These are phyloP conservation scores for Steromphala cineraria DNA, from an alignment of 2,888 invertebrate species.

Conservation along the genomic window DNA sequence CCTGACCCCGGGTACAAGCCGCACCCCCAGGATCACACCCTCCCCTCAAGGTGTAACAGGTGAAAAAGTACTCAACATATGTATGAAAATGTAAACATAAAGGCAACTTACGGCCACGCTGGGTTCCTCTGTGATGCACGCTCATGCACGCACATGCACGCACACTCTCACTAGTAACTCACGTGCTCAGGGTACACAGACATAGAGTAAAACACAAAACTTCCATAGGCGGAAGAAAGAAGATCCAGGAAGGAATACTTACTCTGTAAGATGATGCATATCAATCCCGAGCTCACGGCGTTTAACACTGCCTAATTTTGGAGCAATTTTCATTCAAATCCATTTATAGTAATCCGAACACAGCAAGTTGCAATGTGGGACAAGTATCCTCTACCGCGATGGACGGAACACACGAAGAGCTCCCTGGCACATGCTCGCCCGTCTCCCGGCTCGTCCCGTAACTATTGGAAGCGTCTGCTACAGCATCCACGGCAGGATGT, in stretches of 20 bases:
- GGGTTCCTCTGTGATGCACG: background rate
- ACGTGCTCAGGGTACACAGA: background rate
- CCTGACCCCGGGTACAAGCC: too few relatives aligned
- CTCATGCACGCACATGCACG: background rate
- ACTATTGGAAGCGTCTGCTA: slow-evolving; percentile 23
- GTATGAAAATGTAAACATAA: slow-evolving; percentile 13
- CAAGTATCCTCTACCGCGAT: slow-evolving; percentile 9
- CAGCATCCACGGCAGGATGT: background rate
- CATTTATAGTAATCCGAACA: slow-evolving; percentile 31
- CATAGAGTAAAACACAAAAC: background rate
- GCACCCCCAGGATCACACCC: background rate
- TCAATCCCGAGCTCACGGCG: slow-evolving; percentile 32
- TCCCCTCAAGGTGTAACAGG: background rate
- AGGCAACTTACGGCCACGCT: background rate
- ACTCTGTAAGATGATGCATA: slow-evolving; percentile 40
- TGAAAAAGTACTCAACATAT: background rate
- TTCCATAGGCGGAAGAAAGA: background rate
- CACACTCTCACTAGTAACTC: background rate
- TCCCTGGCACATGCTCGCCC: background rate
- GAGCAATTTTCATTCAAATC: slow-evolving; percentile 57
- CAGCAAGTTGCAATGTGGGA: slow-evolving; percentile 1
- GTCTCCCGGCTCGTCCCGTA: slow-evolving; percentile 6
- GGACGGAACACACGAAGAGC: slow-evolving; percentile 15
- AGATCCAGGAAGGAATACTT: slow-evolving; percentile 18
- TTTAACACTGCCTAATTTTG: slow-evolving; percentile 37